phyloP scores from a whole-genome alignment of 2,113 vertebrate genomes.

The Melanocharis versteri region DNA sequence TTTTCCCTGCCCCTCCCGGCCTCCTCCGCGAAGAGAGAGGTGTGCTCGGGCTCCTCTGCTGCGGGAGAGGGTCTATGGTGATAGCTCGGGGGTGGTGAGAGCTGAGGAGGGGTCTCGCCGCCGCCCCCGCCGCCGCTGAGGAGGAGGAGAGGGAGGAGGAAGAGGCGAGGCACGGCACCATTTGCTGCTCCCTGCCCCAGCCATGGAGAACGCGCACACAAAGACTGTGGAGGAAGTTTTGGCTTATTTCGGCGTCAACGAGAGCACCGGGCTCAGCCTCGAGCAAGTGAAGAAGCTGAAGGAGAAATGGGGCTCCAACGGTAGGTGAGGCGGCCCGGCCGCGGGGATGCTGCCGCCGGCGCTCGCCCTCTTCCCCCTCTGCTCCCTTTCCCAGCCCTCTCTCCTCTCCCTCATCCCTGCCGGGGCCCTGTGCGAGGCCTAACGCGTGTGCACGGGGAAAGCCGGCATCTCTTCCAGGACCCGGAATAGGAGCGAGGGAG shows the following conservation, averaged over 20 bases:
- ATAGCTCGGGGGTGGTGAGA: not conserved
- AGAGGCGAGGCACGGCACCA: conserved; percentile 47
- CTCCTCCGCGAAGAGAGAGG: not conserved
- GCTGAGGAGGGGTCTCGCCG: conserved; percentile 40
- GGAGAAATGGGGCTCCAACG: conserved; percentile 96
- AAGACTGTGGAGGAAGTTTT: conserved; percentile 99
- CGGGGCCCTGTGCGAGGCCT: conserved; percentile 33
- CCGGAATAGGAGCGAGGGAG: conserved; percentile 57
- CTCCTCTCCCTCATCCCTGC: not conserved
- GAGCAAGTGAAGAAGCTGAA: conserved; percentile 93
- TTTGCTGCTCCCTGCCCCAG: conserved; percentile 56
- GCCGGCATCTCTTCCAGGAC: conserved; percentile 66
- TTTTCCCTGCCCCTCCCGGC: not conserved
- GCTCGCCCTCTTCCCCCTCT: not conserved
- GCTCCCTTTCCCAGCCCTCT: not conserved
- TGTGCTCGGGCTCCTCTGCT: not conserved
- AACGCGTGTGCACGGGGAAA: not conserved
- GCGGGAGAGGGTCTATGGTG: conserved; percentile 21
- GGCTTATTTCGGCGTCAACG: conserved; percentile 91
- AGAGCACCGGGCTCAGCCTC: conserved; percentile 92
- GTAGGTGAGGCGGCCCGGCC: conserved; percentile 74
- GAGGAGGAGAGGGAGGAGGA: conserved; percentile 54
- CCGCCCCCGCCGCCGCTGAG: conserved; percentile 12
- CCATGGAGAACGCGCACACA: conserved; percentile 96
- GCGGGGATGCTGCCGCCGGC: conserved; percentile 22